Evolutionary conservation across 1,140 invertebrate genomes (phyloP).

Genomic region (Popillia japonica): DNA sequence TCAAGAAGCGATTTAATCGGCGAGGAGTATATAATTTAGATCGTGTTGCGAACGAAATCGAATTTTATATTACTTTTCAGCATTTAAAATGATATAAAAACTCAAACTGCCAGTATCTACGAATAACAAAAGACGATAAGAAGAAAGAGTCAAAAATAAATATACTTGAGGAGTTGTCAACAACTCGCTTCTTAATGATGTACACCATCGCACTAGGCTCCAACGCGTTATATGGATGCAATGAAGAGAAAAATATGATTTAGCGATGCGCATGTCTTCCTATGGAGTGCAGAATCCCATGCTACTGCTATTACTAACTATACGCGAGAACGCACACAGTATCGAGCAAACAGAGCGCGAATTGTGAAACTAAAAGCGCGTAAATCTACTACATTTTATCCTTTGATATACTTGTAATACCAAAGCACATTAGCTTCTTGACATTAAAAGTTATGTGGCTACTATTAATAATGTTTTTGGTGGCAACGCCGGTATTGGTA

Average conservation of each 20-base stretch:
- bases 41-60: no score
- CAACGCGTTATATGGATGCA: conserved; percentile 19
- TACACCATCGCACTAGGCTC: not conserved
- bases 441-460: not conserved
- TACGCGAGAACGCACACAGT: conserved; percentile 27
- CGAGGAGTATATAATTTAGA: no score
- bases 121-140: not conserved
- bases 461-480: conserved; percentile 5
- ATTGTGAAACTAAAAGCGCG: conserved; percentile 21
- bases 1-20: no score
- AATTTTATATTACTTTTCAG: no score
- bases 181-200: conserved; percentile 5
- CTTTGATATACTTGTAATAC: not conserved
- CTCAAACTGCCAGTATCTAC: not conserved
- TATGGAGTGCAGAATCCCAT: conserved; percentile 30
- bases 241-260: conserved; percentile 31
- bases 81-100: no score
- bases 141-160: not conserved
- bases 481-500: not conserved
- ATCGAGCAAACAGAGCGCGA: conserved; percentile 32
- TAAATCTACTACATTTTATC: not conserved
- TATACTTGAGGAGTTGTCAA: not conserved
- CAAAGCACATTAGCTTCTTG: not conserved
- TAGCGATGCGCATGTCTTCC: conserved; percentile 32
- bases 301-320: not conserved